Conservation (phyloP, 2,797 vertebrate genomes). For the Spinus olivaceus region DNA sequence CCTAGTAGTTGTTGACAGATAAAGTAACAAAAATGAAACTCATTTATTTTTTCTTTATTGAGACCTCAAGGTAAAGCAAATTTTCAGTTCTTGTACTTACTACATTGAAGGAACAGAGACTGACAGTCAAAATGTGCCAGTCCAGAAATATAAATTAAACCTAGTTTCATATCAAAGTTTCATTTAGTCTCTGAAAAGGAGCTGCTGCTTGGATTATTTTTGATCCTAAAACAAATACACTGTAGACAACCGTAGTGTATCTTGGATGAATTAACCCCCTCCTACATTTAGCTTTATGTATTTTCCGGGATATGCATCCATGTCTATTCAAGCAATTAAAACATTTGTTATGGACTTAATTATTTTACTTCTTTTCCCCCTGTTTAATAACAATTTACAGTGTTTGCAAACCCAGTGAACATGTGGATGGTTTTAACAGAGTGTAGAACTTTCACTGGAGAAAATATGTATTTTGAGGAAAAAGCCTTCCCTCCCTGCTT, state of each 20-base stretch:
- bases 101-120: slow-evolving; percentile 70
- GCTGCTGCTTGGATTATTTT: slow-evolving; percentile 69
- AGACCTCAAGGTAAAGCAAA: slow-evolving; percentile 79
- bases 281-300: not conserved
- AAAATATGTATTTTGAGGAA: not conserved
- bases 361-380: not conserved
- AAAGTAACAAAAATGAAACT: slow-evolving; percentile 81
- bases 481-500: not conserved
- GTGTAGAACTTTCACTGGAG: not conserved
- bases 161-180: slow-evolving; percentile 75
- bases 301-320: not conserved
- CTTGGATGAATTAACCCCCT: slow-evolving; percentile 11
- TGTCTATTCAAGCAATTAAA: not conserved
- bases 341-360: not conserved
- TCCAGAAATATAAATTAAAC: slow-evolving; percentile 79
- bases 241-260: not conserved
- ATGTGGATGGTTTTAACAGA: not conserved
- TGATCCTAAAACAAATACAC: slow-evolving; percentile 58
- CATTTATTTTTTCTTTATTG: slow-evolving; percentile 81
- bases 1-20: slow-evolving; percentile 79
- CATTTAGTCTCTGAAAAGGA: slow-evolving; percentile 70
- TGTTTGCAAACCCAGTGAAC: not conserved
- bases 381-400: not conserved
- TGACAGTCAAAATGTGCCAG: slow-evolving; percentile 73
- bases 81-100: slow-evolving; percentile 78